Evolutionary conservation across 30 jellyfish, hydroid and myxozoan genomes (phyloP).

Genomic region (Cassiopea xamachana): DNA sequence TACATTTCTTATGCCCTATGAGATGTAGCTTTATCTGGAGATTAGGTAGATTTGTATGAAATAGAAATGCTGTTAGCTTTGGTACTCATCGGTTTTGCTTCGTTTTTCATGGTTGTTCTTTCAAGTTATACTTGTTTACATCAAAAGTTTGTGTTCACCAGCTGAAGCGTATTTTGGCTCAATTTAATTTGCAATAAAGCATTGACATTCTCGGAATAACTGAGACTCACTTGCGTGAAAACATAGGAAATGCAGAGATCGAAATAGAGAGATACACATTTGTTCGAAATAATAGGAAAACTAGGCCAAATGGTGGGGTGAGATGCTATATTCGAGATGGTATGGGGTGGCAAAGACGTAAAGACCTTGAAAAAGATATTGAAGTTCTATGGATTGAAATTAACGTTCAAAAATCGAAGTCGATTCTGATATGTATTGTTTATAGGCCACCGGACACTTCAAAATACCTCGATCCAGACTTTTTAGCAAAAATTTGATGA

Average conservation of each 20-base stretch:
- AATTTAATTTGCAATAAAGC: neutral
- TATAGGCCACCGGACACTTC: slow-evolving; percentile 52
- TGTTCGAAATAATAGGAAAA: neutral
- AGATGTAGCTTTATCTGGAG: too few relatives aligned
- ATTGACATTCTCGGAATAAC: neutral
- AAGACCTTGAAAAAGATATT: slow-evolving; percentile 25
- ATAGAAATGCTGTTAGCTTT: too few relatives aligned
- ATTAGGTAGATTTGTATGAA: too few relatives aligned
- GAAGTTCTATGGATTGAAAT: slow-evolving; percentile 18
- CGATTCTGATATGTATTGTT: slow-evolving; percentile 33
- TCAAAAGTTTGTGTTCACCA: too few relatives aligned
- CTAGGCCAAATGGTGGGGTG: slow-evolving; percentile 32
- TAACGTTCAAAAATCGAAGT: neutral
- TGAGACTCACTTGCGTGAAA: neutral
- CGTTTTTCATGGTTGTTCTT: too few relatives aligned
- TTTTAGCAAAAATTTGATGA: slow-evolving; percentile 15
- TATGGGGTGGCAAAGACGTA: slow-evolving; percentile 23
- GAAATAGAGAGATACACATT: slow-evolving; percentile 13
- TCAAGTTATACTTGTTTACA: too few relatives aligned
- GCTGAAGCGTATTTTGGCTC: too few relatives aligned
- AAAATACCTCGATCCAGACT: slow-evolving; percentile 16
- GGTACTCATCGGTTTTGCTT: too few relatives aligned
- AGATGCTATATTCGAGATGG: slow-evolving; percentile 20
- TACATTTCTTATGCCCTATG: neutral
- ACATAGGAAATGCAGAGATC: neutral